Evolutionary conservation across 1,140 invertebrate genomes (phyloP), one percentile per base, ranked within the genome.

Genomic region (Conus ventricosus): DNA sequence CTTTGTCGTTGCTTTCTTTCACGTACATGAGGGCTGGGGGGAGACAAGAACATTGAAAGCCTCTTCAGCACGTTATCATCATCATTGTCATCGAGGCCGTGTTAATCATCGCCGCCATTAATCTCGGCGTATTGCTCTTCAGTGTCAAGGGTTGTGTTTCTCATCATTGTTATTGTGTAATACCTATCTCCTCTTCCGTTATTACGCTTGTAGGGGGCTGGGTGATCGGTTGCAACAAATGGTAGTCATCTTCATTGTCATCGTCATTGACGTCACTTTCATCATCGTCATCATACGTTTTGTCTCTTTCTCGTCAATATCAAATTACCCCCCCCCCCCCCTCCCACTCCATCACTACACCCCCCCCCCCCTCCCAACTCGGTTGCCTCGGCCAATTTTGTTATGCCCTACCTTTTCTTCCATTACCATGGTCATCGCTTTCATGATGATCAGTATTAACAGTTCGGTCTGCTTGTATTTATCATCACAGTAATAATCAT

Each of bases 21-120:
- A 99, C 98, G 95, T 99, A 99, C 15, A 99, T 95, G 97, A 99
- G 98, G 53, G 99, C 98, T 94, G 98, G 3, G 54, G 20, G 4
- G 11, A 63, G 60, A 63, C 1, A 7, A 6, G 6, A 20, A 71
- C 15, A 23, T 71, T 63, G 17, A 39, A 39, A 39, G 39, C 39
- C 39, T 39, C 39, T 39, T 39, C 39, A 39, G 39, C 39, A 39
- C 39, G 39, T 39, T 4, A 71, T 60, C 67, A 71, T 71, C 23
- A 71, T 23, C 67, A 71, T 71, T 20, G 67, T 71, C 67, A n/a
- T 71, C 67, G 20, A 20, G 6, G 20, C 20, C 23, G 20, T 71
- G 0, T 11, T 71, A 6, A 20, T 71, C 67, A 71, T 71, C 67
- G 20, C 20, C 67, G 20, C 20, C 67, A 71, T 71, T 8, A 71